phyloP scores from a whole-genome alignment of 2,113 vertebrate species.

The Coregonus clupeaformis region DNA sequence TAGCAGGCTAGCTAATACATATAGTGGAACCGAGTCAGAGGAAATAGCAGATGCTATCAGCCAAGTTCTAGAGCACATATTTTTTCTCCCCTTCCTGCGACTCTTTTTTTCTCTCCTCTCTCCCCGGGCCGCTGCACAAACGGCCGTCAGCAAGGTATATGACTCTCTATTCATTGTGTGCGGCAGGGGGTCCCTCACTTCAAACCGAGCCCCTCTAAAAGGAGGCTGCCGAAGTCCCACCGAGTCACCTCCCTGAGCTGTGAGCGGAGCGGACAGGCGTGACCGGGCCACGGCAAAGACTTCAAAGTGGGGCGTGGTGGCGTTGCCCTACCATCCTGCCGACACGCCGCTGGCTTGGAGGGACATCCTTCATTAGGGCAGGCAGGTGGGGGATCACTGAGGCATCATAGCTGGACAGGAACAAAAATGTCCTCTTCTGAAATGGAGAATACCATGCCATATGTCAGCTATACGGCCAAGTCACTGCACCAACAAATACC shows the following conservation, averaged over 20 bases:
- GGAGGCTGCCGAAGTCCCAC: constrained; percentile 60
- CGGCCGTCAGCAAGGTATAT: constrained; percentile 62
- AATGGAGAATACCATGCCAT: too few species aligned
- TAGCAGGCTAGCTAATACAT: too few species aligned
- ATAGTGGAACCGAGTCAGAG: not conserved
- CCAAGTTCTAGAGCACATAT: not conserved
- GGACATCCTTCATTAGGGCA: constrained; percentile 12
- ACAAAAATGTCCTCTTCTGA: too few species aligned
- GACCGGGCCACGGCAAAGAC: constrained; percentile 28
- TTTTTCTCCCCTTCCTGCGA: constrained; percentile 3
- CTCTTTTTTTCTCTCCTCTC: constrained; percentile 31
- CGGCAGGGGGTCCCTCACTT: constrained; percentile 59
- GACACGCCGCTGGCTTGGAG: too few species aligned
- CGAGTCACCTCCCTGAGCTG: constrained; percentile 29
- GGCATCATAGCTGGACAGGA: not conserved
- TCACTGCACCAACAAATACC: too few species aligned
- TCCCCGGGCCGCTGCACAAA: constrained; percentile 49
- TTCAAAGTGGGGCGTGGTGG: constrained; percentile 45
- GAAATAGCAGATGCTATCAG: not conserved
- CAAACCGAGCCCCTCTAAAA: constrained; percentile 70
- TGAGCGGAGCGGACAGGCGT: constrained; percentile 55
- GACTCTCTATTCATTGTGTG: constrained; percentile 57
- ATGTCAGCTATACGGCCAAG: not conserved
- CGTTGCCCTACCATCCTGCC: too few species aligned
- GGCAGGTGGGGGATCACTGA: constrained; percentile 8